phyloP scores from a whole-genome alignment of 2,797 vertebrate species.

The Ctenopoma kingsleyae region DNA sequence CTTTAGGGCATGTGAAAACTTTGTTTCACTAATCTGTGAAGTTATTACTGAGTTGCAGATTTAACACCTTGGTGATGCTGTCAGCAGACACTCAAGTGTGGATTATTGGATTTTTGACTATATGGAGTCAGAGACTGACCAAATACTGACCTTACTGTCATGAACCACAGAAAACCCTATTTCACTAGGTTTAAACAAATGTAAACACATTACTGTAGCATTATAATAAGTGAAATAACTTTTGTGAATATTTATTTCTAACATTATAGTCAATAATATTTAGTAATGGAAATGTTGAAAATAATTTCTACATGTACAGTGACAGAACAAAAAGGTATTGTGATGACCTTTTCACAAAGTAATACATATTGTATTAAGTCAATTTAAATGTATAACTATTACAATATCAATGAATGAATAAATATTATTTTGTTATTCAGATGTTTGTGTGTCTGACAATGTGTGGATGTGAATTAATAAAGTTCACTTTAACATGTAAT shows the following conservation, averaged over 20 bases:
- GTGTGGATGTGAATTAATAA: neutral
- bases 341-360: constrained; percentile 39
- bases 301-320: constrained; percentile 20
- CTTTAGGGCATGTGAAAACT: neutral
- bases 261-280: neutral
- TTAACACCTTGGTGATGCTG: neutral
- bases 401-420: constrained; percentile 11
- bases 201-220: constrained; percentile 24
- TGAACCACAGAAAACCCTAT: constrained; percentile 2
- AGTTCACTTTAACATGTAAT: neutral
- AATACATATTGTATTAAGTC: constrained; percentile 52
- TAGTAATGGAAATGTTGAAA: neutral
- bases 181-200: constrained; percentile 1
- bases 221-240: neutral
- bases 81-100: neutral
- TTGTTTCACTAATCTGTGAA: neutral
- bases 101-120: neutral
- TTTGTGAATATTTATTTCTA: constrained; percentile 55
- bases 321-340: constrained; percentile 17
- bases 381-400: constrained; percentile 23
- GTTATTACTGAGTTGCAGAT: neutral
- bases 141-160: constrained; percentile 4
- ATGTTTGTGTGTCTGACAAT: neutral
- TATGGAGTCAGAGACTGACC: neutral
- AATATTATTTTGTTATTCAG: neutral